Base-by-base conservation (phyloP, 2,888 invertebrate genomes). In the Elysia crispata region DNA sequence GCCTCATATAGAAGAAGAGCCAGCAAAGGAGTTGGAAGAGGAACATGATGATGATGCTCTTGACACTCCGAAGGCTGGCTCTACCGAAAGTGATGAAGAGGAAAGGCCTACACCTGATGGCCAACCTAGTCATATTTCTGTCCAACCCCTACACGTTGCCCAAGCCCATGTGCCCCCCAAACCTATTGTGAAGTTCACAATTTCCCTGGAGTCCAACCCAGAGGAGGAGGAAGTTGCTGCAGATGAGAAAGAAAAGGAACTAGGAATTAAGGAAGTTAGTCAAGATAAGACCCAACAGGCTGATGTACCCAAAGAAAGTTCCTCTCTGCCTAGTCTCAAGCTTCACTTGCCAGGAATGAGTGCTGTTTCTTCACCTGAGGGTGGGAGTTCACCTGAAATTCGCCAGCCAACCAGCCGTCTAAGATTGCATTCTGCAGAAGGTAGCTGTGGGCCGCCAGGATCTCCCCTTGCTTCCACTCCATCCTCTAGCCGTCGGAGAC, bases 381-480 rank as follows among this genome's bases (percentile, higher is more conserved):
- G 80, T 62, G 75, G 80, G 20, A 80, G 62, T 31, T 80, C 80
- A 23, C 80, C 80, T 41, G 80, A 80, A 76, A 76, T 75, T 33
- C 76, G 76, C 31, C 70, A 70, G 62, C n/a, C 76, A 6, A 5
- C n/a, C 3, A 76, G 60, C 18, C 79, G 74, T 25, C 64, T 75
- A 18, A 75, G 81, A n/a, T 25, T 76, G 20, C 60, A 66, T 23
- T 74, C 78, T 6, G 66, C 80, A 18, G 83, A 83, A 20, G 41
- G 41, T 11, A 41, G 41, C 41, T 6, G 41, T 41, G 41, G 41
- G 41, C 5, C 11, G 3, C 41, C 41, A 6, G 41, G 41, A 41
- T 50, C 62, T 57, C 75, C 77, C 13, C n/a, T 76, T 3, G 76
- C 83, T n/a, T 83, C 83, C 70, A 81, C 83, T 1, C 81, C 81